Conservation (phyloP, 2,113 vertebrate species). For the Gallinago undulata region DNA sequence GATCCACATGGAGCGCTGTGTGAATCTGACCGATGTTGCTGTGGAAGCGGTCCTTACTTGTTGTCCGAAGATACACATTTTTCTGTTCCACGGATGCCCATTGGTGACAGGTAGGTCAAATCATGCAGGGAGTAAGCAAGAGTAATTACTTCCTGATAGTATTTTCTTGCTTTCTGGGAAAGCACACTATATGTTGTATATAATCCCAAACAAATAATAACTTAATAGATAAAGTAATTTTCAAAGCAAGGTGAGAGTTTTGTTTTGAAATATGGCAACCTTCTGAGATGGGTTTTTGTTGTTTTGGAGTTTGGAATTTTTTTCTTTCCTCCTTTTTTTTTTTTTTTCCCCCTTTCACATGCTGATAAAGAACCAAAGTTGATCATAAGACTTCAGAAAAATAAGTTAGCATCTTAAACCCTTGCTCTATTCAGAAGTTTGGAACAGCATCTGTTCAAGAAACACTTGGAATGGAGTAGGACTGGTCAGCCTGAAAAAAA, state of each 20-base stretch:
- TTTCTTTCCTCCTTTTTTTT: no score
- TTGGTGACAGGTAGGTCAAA: constrained; percentile 80
- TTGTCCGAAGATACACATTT: constrained; percentile 81
- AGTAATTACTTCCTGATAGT: background rate
- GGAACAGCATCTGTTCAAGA: background rate
- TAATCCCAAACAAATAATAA: background rate
- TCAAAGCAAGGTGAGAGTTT: background rate
- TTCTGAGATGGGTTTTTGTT: background rate
- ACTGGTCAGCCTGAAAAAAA: background rate
- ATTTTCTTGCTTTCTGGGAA: background rate
- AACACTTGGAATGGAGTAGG: background rate
- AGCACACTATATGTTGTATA: background rate
- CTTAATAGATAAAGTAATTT: background rate
- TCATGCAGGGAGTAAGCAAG: background rate
- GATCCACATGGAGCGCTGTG: constrained; percentile 84
- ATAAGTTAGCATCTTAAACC: background rate
- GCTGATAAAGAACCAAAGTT: background rate
- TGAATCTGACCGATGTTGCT: constrained; percentile 79
- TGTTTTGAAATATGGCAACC: background rate
- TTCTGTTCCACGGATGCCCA: constrained; percentile 86
- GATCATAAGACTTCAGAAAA: background rate
- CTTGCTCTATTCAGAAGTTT: background rate
- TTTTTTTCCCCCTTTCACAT: fast-evolving
- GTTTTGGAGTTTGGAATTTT: background rate
- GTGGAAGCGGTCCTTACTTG: constrained; percentile 81